Evolutionary conservation across 1,140 invertebrate genomes (phyloP), one percentile per base, ranked within the genome.

Genomic region (Aphis gossypii): DNA sequence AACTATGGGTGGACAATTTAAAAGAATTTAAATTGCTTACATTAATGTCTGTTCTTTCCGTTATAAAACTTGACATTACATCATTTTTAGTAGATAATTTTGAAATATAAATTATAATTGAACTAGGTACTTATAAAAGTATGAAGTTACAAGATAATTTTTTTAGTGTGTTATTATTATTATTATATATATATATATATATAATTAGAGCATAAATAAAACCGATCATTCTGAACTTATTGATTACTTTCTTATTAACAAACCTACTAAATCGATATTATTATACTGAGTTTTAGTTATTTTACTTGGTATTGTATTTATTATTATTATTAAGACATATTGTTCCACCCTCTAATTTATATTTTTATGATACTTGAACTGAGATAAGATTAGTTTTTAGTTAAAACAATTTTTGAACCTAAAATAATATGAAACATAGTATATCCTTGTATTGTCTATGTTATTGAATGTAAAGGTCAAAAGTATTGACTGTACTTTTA

Each of bases 11-110:
- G 83, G 38, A 87, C 84, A 87, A 87, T 46, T 87, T 87, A n/a
- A 87, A 46, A 87, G 35, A 41, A 84, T 84, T 84, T 84, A 84
- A 84, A 84, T 84, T 25, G 23, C 25, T 87, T 87, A 30, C 44
- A n/a, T 46, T 46, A 18, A 46, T 46, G 41, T 87, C 44, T 30
- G 18, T 87, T 46, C 8, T 46, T 87, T 38, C 11, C 30, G 21
- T 18, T 46, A 87, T 46, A 87, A 48, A 87, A 87, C 84, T 87
- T 46, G 84, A 87, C 30, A 46, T 87, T 48, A 87, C 30, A n/a
- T n/a, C 25, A 87, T 48, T 46, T 87, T 76, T 14, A 76, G 60
- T 76, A n/a, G 30, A 76, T 30, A 76, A n/a, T 68, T 68, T 68
- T 30, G 11, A 76, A 76, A n/a, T 76, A 76, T 76, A 76, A 14